These are phyloP conservation scores for Hyla sarda DNA, from an alignment of 2,113 vertebrate genomes.

Conservation along the genomic window DNA sequence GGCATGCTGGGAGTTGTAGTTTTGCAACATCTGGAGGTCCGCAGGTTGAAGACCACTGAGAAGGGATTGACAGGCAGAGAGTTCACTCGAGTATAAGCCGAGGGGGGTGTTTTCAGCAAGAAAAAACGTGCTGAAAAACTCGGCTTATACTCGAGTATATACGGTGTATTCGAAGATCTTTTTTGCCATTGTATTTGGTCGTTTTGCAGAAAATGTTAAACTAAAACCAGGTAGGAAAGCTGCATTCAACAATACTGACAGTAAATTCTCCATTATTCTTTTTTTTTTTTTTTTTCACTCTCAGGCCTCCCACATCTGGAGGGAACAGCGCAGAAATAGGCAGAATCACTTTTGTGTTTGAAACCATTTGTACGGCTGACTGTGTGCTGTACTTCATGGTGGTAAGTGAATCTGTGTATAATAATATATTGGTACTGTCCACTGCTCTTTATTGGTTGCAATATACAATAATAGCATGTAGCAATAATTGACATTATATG, in stretches of 20 bases:
- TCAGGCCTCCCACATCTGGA: slow-evolving; percentile 87
- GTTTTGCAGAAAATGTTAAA: neutral
- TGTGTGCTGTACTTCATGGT: slow-evolving; percentile 98
- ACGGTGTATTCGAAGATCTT: too few species aligned
- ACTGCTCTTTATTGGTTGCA: neutral
- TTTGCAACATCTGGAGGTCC: too few species aligned
- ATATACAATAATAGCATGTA: too few species aligned
- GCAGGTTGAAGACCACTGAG: too few species aligned
- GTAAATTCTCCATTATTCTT: neutral
- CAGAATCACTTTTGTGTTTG: slow-evolving; percentile 93
- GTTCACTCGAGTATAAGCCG: too few species aligned
- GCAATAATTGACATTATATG: too few species aligned
- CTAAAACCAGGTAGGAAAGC: neutral
- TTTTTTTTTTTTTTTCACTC: neutral
- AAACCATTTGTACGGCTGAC: slow-evolving; percentile 86
- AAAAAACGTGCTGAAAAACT: too few species aligned
- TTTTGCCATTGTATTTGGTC: neutral
- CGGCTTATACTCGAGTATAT: too few species aligned
- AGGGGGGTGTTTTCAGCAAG: too few species aligned
- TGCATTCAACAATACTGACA: neutral
- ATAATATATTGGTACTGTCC: neutral
- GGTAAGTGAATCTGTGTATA: slow-evolving; percentile 75
- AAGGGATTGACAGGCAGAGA: too few species aligned
- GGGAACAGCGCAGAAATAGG: slow-evolving; percentile 85
- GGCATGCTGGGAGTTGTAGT: too few species aligned